phyloP scores from a whole-genome alignment of 35 echinoderm and acorn worm species.

The Strongylocentrotus purpuratus region DNA sequence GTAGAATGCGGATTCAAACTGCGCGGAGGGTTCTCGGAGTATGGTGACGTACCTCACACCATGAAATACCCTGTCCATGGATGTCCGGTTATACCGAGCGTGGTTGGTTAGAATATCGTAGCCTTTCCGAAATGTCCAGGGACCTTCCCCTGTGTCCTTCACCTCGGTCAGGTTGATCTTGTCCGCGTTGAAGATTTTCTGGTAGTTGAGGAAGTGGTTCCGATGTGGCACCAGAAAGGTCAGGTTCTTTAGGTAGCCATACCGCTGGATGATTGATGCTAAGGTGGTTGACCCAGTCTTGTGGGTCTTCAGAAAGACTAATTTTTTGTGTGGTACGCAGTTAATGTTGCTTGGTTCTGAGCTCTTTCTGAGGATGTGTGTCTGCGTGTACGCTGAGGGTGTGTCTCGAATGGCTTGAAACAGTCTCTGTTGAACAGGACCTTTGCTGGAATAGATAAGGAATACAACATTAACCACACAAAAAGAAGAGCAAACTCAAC shows the following conservation, averaged over 20 bases:
- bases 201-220: constrained; percentile 36
- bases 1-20: constrained; percentile 76
- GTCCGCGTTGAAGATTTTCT: background rate
- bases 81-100: constrained; percentile 69
- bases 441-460: background rate
- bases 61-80: constrained; percentile 62
- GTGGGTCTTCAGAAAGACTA: constrained; percentile 51
- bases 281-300: constrained; percentile 45
- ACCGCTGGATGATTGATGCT: constrained; percentile 51
- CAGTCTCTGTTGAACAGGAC: background rate
- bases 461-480: background rate
- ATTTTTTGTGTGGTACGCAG: background rate
- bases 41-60: constrained; percentile 75
- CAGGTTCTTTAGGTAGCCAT: constrained; percentile 44
- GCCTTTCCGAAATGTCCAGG: background rate
- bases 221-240: constrained; percentile 29
- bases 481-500: background rate
- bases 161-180: background rate
- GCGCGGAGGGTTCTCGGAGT: constrained; percentile 65
- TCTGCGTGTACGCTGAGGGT: background rate
- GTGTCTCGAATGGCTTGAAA: background rate
- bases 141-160: background rate
- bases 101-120: constrained; percentile 82
- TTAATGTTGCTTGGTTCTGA: background rate
- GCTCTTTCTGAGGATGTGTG: background rate